Percentiles rank a stretch among this genome's conserved stretches.
These are phyloP conservation scores for Atta texana DNA, from an alignment of 1,140 invertebrate genomes.

Conservation along the genomic window DNA sequence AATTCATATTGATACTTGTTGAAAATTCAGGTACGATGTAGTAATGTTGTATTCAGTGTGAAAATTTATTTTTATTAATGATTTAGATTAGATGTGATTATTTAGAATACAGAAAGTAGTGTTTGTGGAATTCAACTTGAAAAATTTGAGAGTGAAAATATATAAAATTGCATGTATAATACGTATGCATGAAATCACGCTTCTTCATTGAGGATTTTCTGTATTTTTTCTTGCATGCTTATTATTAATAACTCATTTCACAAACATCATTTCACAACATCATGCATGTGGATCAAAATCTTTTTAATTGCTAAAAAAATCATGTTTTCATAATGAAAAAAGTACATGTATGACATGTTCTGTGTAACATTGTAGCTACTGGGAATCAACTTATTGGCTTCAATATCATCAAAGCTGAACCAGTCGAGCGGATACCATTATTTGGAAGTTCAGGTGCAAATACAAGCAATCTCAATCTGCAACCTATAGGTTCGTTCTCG, in stretches of 20 bases:
- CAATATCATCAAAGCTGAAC: slow-evolving; percentile 78
- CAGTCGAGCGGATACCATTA: slow-evolving; percentile 69
- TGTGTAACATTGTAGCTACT: slow-evolving; percentile 59
- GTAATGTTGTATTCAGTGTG: slow-evolving; percentile 57
- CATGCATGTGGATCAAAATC: not conserved
- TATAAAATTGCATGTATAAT: slow-evolving; percentile 63
- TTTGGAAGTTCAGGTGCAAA: slow-evolving; percentile 55
- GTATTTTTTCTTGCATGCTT: not conserved
- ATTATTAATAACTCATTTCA: not conserved
- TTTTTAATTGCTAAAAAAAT: not conserved
- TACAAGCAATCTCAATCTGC: slow-evolving; percentile 63
- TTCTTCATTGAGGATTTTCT: slow-evolving; percentile 12
- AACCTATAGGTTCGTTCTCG: slow-evolving; percentile 53
- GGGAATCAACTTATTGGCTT: slow-evolving; percentile 71
- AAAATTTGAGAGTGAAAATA: slow-evolving; percentile 67
- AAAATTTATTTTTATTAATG: slow-evolving; percentile 50
- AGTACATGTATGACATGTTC: not conserved
- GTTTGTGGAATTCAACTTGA: slow-evolving; percentile 14
- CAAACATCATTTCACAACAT: not conserved
- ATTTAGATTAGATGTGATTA: slow-evolving; percentile 40
- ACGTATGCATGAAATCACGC: not conserved
- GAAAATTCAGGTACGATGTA: slow-evolving; percentile 71
- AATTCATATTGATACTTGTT: slow-evolving; percentile 19
- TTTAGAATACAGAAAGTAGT: slow-evolving; percentile 18
- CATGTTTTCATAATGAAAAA: not conserved